Base-by-base conservation (phyloP, 2,113 vertebrate species). In the Dunckerocampus dactyliophorus region DNA sequence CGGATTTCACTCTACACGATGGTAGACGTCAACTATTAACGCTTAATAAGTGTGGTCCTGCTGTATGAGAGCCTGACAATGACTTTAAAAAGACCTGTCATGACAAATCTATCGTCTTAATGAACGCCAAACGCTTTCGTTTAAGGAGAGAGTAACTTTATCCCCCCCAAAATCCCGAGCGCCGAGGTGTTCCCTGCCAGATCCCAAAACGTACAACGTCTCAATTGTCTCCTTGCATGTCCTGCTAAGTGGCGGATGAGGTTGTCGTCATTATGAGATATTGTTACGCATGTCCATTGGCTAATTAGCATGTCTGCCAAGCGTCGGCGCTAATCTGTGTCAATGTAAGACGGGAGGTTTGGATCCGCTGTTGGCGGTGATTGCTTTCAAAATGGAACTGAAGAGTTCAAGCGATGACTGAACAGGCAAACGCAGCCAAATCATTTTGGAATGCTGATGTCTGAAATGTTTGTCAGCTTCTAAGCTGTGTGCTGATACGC, bases 141-240 rank as follows among this genome's bases (percentile, higher is more conserved):
- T 65, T 59, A 64, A 62, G 63, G 69, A 85, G 53, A 71, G 70
- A 65, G 75, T 77, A 83, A 87, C 64, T 52, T 48, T 60, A 80
- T 77, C 63, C 60, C 20, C 37, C 39, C 37, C 37, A 9, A 12
- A 42, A 31, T 60, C 46, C 69, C 73, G 59, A 77, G 49, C 56
- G 57, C 58, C 55, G 65, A 79, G 66, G 65, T 62, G 56, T 65
- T 56, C 69, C 63, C 45, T 64, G 62, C 58, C 62, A 62, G 60
- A 15, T 69, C 65, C 74, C 80, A 68, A 63, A 67, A 82, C 59
- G 47, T 72, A 45, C 81, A 86, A 72, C 72, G 74, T 70, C 75
- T 76, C 66, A 74, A 81, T 84, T 81, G 71, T 80, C 65, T 82
- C 67, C 61, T 77, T 77, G 87, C 83, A 77, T 59, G 64, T 79